Percentiles rank a stretch among this genome's conserved stretches.
Evolutionary conservation across 2,113 vertebrate genomes (phyloP).

Genomic region (Naja naja): DNA sequence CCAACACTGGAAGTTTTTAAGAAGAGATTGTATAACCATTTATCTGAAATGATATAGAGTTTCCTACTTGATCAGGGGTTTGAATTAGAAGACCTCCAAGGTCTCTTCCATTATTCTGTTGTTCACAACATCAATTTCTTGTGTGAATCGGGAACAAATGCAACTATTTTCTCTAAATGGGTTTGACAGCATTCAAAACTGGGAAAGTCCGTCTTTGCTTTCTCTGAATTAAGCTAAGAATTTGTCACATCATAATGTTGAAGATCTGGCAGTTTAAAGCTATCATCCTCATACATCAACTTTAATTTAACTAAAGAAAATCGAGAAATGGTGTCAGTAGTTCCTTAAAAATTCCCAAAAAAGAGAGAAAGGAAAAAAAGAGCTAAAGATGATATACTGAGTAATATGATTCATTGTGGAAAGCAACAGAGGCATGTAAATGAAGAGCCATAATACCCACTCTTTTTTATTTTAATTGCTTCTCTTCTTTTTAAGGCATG

Average conservation of each 20-base stretch:
- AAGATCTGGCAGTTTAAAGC: neutral
- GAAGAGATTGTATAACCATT: neutral
- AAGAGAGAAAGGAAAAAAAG: neutral
- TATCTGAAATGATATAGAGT: neutral
- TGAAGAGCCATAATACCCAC: neutral
- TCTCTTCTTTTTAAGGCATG: neutral
- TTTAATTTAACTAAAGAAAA: neutral
- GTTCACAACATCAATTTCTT: neutral
- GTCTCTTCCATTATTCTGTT: neutral
- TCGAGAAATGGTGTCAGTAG: neutral
- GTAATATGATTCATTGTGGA: neutral
- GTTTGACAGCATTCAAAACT: neutral
- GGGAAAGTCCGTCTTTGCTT: neutral
- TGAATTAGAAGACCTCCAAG: neutral
- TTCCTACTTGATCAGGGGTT: neutral
- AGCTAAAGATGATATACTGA: neutral
- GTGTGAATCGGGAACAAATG: neutral
- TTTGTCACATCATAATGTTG: neutral
- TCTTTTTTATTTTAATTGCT: neutral
- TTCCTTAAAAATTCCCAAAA: neutral
- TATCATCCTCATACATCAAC: neutral
- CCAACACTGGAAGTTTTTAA: neutral
- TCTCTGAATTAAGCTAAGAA: neutral
- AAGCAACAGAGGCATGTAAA: neutral
- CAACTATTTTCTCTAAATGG: neutral